phyloP scores from a whole-genome alignment of 2,113 vertebrate species.

The Polypterus senegalus region DNA sequence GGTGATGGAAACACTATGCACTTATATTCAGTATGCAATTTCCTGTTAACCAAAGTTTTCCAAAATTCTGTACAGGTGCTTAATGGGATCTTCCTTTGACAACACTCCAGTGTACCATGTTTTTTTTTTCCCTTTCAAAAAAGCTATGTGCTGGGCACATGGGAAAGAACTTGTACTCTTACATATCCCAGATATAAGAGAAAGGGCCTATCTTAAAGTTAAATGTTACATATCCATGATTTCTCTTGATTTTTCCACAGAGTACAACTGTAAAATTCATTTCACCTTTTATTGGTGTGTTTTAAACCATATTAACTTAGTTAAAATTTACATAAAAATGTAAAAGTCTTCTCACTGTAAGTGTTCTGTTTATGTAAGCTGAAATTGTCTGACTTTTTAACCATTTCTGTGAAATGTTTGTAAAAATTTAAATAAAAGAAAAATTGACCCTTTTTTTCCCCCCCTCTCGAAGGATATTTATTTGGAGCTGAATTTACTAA shows the following conservation, averaged over 20 bases:
- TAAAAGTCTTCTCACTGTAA: not conserved
- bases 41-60: no score
- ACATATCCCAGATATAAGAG: not conserved
- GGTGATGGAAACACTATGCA: no score
- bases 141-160: not conserved
- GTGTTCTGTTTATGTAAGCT: slow-evolving; percentile 6
- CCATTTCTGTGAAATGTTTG: slow-evolving; percentile 11
- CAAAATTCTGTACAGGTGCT: no score
- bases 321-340: not conserved
- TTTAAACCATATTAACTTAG: not conserved
- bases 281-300: not conserved
- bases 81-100: no score
- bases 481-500: no score
- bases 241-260: not conserved
- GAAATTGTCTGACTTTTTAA: slow-evolving; percentile 6
- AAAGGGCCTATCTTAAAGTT: not conserved
- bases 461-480: no score
- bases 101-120: not conserved
- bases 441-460: not conserved
- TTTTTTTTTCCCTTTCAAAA: not conserved
- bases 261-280: not conserved
- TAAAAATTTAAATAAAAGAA: slow-evolving; percentile 1
- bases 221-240: not conserved
- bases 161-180: not conserved
- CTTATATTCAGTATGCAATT: no score